These are phyloP conservation scores for Eucera pruinosa DNA, from an alignment of 2,888 invertebrate species.

Conservation along the genomic window DNA sequence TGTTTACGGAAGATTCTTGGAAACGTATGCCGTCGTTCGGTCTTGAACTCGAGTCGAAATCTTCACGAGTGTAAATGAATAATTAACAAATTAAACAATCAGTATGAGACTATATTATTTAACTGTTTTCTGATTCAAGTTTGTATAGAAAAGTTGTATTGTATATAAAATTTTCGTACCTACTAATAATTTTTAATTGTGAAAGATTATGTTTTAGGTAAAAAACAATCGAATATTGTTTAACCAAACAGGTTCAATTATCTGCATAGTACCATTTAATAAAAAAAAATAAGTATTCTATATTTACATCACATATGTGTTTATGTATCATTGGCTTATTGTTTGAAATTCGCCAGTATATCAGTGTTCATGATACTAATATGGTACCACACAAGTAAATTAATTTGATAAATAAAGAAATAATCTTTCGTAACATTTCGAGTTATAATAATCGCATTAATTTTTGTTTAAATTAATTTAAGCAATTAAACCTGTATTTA, in stretches of 20 bases:
- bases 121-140: too few species aligned
- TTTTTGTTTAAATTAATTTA: too few species aligned
- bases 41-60: conserved; percentile 38
- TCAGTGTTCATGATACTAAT: conserved; percentile 7
- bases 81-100: background rate
- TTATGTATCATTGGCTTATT: conserved; percentile 8
- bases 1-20: conserved; percentile 60
- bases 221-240: too few species aligned
- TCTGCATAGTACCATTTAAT: conserved; percentile 37
- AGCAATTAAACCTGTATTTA: too few species aligned
- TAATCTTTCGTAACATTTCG: too few species aligned
- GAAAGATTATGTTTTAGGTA: too few species aligned
- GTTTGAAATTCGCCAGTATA: conserved; percentile 33
- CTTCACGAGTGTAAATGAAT: background rate
- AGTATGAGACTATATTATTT: too few species aligned
- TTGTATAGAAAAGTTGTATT: too few species aligned
- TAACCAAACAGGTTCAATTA: conserved; percentile 10
- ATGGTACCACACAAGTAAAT: background rate
- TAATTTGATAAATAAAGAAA: too few species aligned
- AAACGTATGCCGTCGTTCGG: conserved; percentile 29
- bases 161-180: too few species aligned
- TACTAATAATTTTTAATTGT: too few species aligned
- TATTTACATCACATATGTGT: conserved; percentile 7
- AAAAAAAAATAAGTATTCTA: conserved; percentile 19
- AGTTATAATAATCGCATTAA: too few species aligned